Evolutionary conservation across 2,888 invertebrate genomes (phyloP), one percentile per base, ranked within the genome.

Genomic region (Drosophila differens): DNA sequence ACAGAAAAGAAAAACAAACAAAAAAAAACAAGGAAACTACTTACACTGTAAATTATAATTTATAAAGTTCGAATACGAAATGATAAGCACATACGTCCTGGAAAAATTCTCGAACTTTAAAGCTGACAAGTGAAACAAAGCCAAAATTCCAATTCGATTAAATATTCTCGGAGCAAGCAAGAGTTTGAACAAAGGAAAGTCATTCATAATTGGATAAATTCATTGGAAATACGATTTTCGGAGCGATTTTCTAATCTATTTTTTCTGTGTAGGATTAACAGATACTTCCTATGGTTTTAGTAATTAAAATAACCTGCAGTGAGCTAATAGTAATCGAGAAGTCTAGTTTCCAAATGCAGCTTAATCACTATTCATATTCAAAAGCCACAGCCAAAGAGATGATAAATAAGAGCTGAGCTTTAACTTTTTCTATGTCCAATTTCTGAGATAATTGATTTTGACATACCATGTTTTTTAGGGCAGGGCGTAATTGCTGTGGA

Each of bases 1-100:
- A 37, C 25, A 68, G 16, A 25, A 25, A 7, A 44, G 49, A 47
- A 35, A 35, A 16, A 51, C 54, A 53, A 59, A n/a, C 0, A 47
- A 9, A 9, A 32, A 47, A 32, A 32, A 32, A 54, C 55, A 58
- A 55, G n/a, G 32, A 51, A 67, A 59, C 65, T 39, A 70, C 55
- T 66, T 30, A 32, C 16, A 47, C 6, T n/a, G 32, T 35, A 57
- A 32, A 77, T 77, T 62, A 54, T 64, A 81, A 77, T 71, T 77
- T 77, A 78, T 61, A 37, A 39, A 81, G n/a, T 70, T 67, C 44
- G 51, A 58, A 51, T 44, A 16, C 10, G 35, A 32, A 35, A 7
- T 44, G 25, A 54, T 22, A 16, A 32, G 55, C 35, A 60, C 39
- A 47, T 35, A 19, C 3, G 7, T 19, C 7, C 19, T 19, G 19